Percentiles rank a stretch among this genome's conserved stretches.
phyloP scores from a whole-genome alignment of 2,113 vertebrate species.

The Clarias gariepinus region DNA sequence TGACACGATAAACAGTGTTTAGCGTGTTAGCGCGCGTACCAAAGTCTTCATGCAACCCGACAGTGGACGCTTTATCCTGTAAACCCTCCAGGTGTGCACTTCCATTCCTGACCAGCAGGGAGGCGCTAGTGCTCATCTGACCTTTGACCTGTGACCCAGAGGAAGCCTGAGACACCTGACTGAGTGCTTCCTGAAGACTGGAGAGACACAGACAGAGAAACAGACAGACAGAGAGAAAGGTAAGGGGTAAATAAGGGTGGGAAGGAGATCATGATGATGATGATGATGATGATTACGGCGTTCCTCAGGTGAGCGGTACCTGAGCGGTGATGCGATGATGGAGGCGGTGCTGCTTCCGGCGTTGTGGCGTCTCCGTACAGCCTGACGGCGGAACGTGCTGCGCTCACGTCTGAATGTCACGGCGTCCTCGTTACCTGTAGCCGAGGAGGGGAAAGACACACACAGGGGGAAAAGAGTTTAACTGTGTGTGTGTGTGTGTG shows the following conservation, averaged over 20 bases:
- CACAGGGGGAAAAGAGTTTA: neutral
- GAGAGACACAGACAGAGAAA: constrained; percentile 38
- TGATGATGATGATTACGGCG: neutral
- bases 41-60: constrained; percentile 94
- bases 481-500: neutral
- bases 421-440: constrained; percentile 89
- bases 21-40: constrained; percentile 71
- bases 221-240: neutral
- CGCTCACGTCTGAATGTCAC: constrained; percentile 95
- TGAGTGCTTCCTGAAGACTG: constrained; percentile 98
- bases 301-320: constrained; percentile 73
- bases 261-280: neutral
- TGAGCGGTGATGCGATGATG: constrained; percentile 98
- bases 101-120: constrained; percentile 99
- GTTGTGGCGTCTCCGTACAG: constrained; percentile 97
- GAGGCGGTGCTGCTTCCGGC: constrained; percentile 97
- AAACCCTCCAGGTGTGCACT: constrained; percentile 94
- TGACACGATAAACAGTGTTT: neutral
- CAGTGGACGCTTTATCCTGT: constrained; percentile 92
- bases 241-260: constrained; percentile 50
- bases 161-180: constrained; percentile 91
- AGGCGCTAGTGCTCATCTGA: constrained; percentile 87
- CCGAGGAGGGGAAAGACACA: constrained; percentile 77
- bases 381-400: constrained; percentile 99
- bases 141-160: constrained; percentile 92